These are phyloP conservation scores for Dryas iulia DNA, from an alignment of 1,140 invertebrate species.

Conservation along the genomic window DNA sequence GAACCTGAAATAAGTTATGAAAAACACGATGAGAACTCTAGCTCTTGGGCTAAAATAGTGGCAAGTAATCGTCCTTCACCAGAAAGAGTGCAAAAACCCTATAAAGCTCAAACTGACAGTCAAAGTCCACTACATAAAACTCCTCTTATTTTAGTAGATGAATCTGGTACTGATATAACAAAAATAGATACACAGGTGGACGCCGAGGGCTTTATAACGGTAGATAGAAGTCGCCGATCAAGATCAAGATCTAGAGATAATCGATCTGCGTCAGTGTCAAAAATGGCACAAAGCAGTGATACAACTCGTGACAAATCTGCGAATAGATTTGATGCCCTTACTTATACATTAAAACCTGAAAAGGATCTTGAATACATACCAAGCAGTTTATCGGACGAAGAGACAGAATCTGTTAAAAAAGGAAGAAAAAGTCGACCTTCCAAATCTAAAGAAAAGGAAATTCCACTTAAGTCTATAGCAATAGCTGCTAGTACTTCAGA, in stretches of 20 bases:
- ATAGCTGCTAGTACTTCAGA: slow-evolving; percentile 38
- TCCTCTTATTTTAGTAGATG: slow-evolving; percentile 71
- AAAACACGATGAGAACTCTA: slow-evolving; percentile 25
- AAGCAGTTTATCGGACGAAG: slow-evolving; percentile 41
- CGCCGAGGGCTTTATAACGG: slow-evolving; percentile 72
- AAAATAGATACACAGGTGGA: slow-evolving; percentile 56
- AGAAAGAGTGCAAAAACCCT: slow-evolving; percentile 42
- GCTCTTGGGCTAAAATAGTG: slow-evolving; percentile 75
- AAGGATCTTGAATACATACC: slow-evolving; percentile 34
- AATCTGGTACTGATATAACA: slow-evolving; percentile 47
- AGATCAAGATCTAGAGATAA: slow-evolving; percentile 69
- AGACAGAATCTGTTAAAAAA: slow-evolving; percentile 43
- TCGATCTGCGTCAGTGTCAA: slow-evolving; percentile 45
- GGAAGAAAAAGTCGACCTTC: slow-evolving; percentile 46
- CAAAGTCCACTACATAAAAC: slow-evolving; percentile 38
- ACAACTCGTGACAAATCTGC: slow-evolving; percentile 54
- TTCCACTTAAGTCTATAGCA: slow-evolving; percentile 35
- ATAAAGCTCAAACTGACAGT: slow-evolving; percentile 22
- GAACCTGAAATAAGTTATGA: slow-evolving; percentile 12
- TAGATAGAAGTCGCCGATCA: slow-evolving; percentile 69
- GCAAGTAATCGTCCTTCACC: slow-evolving; percentile 57
- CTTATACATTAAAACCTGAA: slow-evolving; percentile 46
- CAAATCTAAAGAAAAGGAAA: slow-evolving; percentile 63
- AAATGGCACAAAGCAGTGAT: slow-evolving; percentile 30
- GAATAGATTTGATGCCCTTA: slow-evolving; percentile 65